Evolutionary conservation across 2,113 vertebrate species (phyloP).

Genomic region (Dasypus novemcinctus): DNA sequence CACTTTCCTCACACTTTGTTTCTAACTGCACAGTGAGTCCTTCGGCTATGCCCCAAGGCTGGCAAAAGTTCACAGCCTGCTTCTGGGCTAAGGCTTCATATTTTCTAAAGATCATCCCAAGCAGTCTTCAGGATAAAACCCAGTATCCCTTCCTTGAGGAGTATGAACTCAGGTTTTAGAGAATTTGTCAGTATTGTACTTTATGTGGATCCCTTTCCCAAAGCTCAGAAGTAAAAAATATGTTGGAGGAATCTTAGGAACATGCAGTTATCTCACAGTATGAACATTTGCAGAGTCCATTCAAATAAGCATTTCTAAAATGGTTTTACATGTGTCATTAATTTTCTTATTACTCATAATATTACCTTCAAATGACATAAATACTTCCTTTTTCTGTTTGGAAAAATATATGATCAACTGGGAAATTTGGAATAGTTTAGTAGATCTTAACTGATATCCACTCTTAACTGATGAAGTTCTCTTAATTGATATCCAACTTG

Average conservation of each 20-base stretch:
- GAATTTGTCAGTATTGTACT: not conserved
- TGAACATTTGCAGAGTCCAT: not conserved
- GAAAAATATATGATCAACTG: constrained; percentile 2
- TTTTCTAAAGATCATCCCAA: not conserved
- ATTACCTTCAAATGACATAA: not conserved
- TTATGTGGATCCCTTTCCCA: not conserved
- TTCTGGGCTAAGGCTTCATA: not conserved
- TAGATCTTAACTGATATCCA: not conserved
- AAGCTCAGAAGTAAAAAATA: constrained; percentile 10
- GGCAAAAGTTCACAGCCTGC: not conserved
- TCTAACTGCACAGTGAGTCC: not conserved
- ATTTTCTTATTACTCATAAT: not conserved
- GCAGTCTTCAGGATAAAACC: not conserved
- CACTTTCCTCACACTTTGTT: not conserved
- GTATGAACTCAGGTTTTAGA: not conserved
- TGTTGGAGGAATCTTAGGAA: not conserved
- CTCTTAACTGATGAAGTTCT: not conserved
- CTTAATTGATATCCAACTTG: not conserved
- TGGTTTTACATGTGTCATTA: not conserved
- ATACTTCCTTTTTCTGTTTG: not conserved
- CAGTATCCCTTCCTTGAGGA: not conserved
- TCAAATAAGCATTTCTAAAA: not conserved
- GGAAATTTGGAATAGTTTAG: not conserved
- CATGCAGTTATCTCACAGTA: not conserved
- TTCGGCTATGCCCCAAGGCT: not conserved